A percentile compares a stretch with the other conserved stretches of the same genome.
These are phyloP conservation scores for Dipodomys ordii DNA, from an alignment of 2,113 vertebrate genomes.

Conservation along the genomic window DNA sequence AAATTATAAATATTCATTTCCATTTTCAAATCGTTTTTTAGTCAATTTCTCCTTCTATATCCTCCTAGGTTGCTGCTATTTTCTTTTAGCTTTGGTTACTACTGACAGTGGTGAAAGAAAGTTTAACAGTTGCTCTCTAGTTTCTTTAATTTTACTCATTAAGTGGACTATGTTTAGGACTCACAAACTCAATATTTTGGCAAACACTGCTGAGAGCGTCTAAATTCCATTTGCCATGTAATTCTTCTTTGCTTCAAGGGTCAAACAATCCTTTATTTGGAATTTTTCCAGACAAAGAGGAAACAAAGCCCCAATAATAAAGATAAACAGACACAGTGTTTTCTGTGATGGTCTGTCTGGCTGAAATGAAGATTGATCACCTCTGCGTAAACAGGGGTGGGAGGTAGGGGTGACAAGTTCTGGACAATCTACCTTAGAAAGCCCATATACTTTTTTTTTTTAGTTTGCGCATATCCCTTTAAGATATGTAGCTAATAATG, in stretches of 20 bases:
- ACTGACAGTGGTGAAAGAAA: background rate
- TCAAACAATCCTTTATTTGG: conserved; percentile 71
- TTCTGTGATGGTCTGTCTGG: conserved; percentile 85
- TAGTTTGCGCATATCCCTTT: conserved; percentile 74
- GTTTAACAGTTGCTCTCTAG: background rate
- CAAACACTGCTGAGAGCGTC: conserved; percentile 54
- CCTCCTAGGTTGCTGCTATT: background rate
- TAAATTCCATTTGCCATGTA: conserved; percentile 34
- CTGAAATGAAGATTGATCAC: conserved; percentile 86
- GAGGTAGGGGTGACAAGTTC: conserved; percentile 70
- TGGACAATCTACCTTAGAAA: conserved; percentile 70
- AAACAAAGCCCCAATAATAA: conserved; percentile 86
- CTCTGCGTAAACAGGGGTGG: conserved; percentile 78
- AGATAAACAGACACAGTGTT: conserved; percentile 86
- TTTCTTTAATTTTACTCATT: background rate
- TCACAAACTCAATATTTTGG: conserved; percentile 44
- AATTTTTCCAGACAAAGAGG: conserved; percentile 84
- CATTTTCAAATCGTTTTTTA: conserved; percentile 13
- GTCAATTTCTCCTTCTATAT: conserved; percentile 11
- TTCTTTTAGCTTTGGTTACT: conserved; percentile 25
- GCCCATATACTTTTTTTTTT: conserved; percentile 68
- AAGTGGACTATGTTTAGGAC: background rate
- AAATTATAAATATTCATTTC: conserved; percentile 36
- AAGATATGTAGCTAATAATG: conserved; percentile 74
- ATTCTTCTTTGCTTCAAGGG: conserved; percentile 69